Evolutionary conservation across 2,888 invertebrate species (phyloP).

Genomic region (Enoplolaimus lenunculus): DNA sequence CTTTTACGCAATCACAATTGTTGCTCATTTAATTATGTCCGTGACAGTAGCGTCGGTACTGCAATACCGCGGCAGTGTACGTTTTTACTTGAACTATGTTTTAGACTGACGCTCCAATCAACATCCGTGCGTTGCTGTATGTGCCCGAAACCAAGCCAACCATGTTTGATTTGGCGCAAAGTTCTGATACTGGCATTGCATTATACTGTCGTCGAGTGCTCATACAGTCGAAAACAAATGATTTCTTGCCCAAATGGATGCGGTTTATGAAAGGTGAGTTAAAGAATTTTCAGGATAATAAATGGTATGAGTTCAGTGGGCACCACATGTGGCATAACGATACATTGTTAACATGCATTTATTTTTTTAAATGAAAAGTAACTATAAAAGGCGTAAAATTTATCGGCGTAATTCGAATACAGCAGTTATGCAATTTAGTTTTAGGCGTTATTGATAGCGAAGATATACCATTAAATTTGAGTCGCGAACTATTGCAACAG

Average conservation of each 20-base stretch:
- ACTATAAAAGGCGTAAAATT: neutral
- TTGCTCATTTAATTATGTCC: no score
- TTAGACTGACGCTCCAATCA: slow-evolving; percentile 69
- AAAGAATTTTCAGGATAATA: slow-evolving; percentile 15
- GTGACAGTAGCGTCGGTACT: no score
- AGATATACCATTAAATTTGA: slow-evolving; percentile 91
- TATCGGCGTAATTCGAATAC: neutral
- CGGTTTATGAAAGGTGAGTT: slow-evolving; percentile 72
- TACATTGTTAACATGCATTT: no score
- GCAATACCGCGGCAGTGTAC: no score
- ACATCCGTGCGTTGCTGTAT: slow-evolving; percentile 74
- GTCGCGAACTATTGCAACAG: slow-evolving; percentile 84
- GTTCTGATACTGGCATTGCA: slow-evolving; percentile 67
- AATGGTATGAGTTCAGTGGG: neutral
- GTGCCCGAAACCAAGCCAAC: slow-evolving; percentile 82
- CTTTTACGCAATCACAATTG: no score
- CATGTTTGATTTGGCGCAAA: slow-evolving; percentile 73
- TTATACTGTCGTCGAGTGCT: slow-evolving; percentile 65
- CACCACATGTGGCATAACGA: neutral
- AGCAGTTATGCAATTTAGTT: no score
- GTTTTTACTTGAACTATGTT: no score
- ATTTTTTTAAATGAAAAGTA: neutral
- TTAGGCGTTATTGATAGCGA: slow-evolving; percentile 80
- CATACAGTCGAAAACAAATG: slow-evolving; percentile 76
- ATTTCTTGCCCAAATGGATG: slow-evolving; percentile 81